Conservation (phyloP, 2,888 invertebrate species). For the Drosophila mimetica region DNA sequence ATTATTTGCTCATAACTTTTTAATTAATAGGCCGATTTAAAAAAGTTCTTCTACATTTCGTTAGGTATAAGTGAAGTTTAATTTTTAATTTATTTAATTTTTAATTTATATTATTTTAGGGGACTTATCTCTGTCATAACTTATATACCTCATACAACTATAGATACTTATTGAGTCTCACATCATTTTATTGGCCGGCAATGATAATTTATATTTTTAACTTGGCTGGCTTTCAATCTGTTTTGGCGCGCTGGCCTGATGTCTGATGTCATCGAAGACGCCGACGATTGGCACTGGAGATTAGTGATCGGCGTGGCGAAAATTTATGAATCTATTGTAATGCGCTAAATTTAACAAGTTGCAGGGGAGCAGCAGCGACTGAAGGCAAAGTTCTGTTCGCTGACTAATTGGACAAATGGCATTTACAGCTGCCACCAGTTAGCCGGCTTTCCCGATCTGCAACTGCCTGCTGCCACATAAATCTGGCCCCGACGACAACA, state of each 20-base stretch:
- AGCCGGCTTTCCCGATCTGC: slow-evolving; percentile 5
- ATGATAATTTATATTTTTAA: slow-evolving; percentile 43
- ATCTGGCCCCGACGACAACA: slow-evolving; percentile 66
- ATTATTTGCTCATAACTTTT: too few species aligned
- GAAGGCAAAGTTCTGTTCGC: slow-evolving; percentile 33
- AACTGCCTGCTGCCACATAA: slow-evolving; percentile 49
- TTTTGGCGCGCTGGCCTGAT: slow-evolving; percentile 28
- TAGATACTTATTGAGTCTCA: slow-evolving; percentile 3
- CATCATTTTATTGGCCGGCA: slow-evolving; percentile 24
- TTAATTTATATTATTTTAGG: too few species aligned
- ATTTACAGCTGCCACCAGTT: slow-evolving; percentile 69
- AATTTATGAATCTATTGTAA: slow-evolving; percentile 75
- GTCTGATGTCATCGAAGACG: slow-evolving; percentile 63
- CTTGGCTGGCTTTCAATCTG: slow-evolving; percentile 36
- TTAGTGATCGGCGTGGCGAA: slow-evolving; percentile 55
- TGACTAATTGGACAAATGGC: slow-evolving; percentile 77
- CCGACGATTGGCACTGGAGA: slow-evolving; percentile 29
- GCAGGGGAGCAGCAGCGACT: slow-evolving; percentile 46
- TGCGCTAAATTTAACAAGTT: slow-evolving; percentile 77
- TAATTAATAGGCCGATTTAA: too few species aligned
- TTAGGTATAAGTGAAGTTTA: too few species aligned
- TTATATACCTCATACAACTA: not conserved
- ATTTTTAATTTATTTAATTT: too few species aligned
- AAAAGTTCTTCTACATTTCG: too few species aligned
- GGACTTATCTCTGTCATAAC: slow-evolving; percentile 1